Evolutionary conservation across 2,797 vertebrate genomes (phyloP).

Genomic region (Gambusia yucatana): DNA sequence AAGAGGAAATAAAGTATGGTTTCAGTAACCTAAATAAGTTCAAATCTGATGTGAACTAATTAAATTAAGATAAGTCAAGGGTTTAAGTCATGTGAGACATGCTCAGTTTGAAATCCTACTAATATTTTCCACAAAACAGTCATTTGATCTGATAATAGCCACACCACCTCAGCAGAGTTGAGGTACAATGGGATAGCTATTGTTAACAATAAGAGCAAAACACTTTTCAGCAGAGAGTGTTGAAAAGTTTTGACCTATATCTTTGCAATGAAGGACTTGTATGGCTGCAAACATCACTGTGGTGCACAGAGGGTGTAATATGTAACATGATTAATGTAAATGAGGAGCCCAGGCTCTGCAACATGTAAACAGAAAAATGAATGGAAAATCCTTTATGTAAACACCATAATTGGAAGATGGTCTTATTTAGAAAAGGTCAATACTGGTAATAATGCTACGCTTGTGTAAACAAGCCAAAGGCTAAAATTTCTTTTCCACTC

Average conservation of each 20-base stretch:
- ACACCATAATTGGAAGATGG: conserved; percentile 3
- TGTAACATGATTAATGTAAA: not conserved
- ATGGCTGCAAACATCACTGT: not conserved
- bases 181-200: not conserved
- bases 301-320: not conserved
- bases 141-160: not conserved
- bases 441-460: not conserved
- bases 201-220: not conserved
- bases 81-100: not conserved
- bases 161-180: not conserved
- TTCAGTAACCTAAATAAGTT: not conserved
- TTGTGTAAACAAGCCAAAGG: conserved; percentile 3
- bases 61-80: not conserved
- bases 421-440: conserved; percentile 7
- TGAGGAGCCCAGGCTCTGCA: not conserved
- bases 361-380: conserved; percentile 4
- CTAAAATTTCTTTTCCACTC: not conserved
- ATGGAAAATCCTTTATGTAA: not conserved
- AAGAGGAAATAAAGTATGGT: not conserved
- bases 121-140: too few species aligned
- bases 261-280: not conserved
- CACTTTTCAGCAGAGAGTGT: conserved; percentile 1
- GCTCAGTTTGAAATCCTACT: not conserved
- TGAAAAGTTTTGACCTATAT: not conserved
- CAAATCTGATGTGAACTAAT: not conserved